Base-by-base conservation (phyloP, 2,888 invertebrate genomes). In the Siphonodentalium dalli region DNA sequence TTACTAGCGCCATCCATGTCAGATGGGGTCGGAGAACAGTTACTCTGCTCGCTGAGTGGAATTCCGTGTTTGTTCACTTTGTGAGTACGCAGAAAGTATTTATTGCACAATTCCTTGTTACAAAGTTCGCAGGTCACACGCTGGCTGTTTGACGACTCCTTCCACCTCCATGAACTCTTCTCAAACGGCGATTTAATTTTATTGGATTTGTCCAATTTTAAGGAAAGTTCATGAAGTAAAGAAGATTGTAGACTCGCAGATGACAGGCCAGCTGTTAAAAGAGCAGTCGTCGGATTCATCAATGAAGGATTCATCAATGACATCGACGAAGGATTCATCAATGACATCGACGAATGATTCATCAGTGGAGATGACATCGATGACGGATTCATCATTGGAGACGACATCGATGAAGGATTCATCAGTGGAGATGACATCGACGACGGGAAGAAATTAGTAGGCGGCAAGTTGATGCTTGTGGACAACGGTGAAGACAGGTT, bases 91-190 rank as follows among this genome's bases (percentile, higher is more conserved):
- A 82, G 65, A 61, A 81, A 81, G 60, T 81, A 82, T 59, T 80
- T 81, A 63, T 80, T 81, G 65, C 81, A 81, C 44, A 82, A 68
- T 63, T 80, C 80, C 63, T 81, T 81, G 68, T 76, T 78, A 60
- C 80, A 80, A 49, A 80, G 64, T 20, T 79, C 79, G 66, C 80
- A 80, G 26, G 71, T 73, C 18, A 80, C 79, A 8, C 79, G 58
- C 26, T 74, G 68, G 1, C 74, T 68, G 58, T 77, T 77, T 29
- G 69, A 69, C 13, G 78, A 77, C 54, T 79, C 79, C 59, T 76
- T 78, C 77, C 76, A 78, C 42, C 72, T 61, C 70, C 72, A 73
- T 6, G 70, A 63, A 28, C 62, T 63, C 33, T 67, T 72, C 38
- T 69, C 70, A 47, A 44, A 61, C n/a, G 57, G 51, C 21, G 63